Conservation (phyloP, 2,113 vertebrate genomes). For the Syngnathoides biaculeatus region DNA sequence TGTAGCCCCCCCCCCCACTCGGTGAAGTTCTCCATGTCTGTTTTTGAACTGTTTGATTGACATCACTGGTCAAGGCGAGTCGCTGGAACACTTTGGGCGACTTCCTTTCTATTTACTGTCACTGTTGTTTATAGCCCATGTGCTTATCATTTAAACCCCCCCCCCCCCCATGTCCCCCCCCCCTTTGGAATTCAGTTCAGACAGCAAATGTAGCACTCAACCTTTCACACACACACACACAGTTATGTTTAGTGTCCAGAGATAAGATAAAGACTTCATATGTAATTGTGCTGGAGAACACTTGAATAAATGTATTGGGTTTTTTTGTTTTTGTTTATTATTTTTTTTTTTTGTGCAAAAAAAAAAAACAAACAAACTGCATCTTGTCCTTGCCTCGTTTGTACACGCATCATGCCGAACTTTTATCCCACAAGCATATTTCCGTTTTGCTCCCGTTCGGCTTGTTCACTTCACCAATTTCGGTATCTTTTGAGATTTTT, state of each 20-base stretch:
- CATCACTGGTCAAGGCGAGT: constrained; percentile 77
- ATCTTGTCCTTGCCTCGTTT: not conserved
- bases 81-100: constrained; percentile 77
- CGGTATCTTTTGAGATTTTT: no score
- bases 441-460: no score
- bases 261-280: constrained; percentile 87
- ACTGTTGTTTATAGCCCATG: constrained; percentile 85
- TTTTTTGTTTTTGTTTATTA: not conserved
- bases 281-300: constrained; percentile 99
- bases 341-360: constrained; percentile 80
- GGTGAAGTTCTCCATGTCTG: constrained; percentile 63
- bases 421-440: not conserved
- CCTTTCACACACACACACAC: constrained; percentile 67
- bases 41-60: constrained; percentile 41
- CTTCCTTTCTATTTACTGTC: constrained; percentile 80
- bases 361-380: constrained; percentile 21
- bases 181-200: constrained; percentile 80
- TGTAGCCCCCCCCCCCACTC: constrained; percentile 87
- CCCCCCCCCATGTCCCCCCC: no score
- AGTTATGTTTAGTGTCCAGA: constrained; percentile 88
- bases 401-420: not conserved
- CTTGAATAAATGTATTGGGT: constrained; percentile 97
- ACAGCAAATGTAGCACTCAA: constrained; percentile 94
- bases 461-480: no score
- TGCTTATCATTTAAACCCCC: no score